Conservation (phyloP, 2,113 vertebrate species). For the Geococcyx californianus region DNA sequence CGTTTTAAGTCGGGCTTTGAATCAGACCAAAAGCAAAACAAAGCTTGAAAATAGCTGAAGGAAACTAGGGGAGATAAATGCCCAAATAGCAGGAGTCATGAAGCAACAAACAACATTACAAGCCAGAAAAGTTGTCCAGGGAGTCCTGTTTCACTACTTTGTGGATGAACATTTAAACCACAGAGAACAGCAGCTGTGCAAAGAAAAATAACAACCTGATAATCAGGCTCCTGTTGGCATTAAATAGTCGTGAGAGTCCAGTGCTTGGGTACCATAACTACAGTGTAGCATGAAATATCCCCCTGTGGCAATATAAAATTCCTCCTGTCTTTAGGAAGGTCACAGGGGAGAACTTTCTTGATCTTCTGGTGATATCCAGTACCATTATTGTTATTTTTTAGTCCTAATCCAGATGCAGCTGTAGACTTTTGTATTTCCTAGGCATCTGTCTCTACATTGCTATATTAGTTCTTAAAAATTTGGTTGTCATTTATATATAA, state of each 20-base stretch:
- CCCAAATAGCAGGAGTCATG: not conserved
- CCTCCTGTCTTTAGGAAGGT: constrained; percentile 5
- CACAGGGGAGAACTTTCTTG: not conserved
- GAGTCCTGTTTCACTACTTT: constrained; percentile 18
- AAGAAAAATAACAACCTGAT: constrained; percentile 58
- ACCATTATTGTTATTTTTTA: not conserved
- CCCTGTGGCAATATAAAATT: not conserved
- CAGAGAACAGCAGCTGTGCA: constrained; percentile 56
- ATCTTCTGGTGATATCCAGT: not conserved
- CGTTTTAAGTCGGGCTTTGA: constrained; percentile 19
- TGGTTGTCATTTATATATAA: not conserved
- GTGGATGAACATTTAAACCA: not conserved
- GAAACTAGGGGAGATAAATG: not conserved
- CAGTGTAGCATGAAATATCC: not conserved
- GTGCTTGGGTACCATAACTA: not conserved
- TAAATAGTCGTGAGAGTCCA: constrained; percentile 46
- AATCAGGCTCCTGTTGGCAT: constrained; percentile 58
- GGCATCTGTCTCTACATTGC: not conserved
- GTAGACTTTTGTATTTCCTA: not conserved
- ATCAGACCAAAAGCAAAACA: not conserved
- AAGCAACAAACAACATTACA: constrained; percentile 1
- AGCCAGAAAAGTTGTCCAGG: constrained; percentile 20
- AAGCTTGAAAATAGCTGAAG: not conserved
- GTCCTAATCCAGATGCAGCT: not conserved
- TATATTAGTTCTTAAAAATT: constrained; percentile 22